phyloP scores from a whole-genome alignment of 2,797 vertebrate genomes.

The Hyperoplus immaculatus region DNA sequence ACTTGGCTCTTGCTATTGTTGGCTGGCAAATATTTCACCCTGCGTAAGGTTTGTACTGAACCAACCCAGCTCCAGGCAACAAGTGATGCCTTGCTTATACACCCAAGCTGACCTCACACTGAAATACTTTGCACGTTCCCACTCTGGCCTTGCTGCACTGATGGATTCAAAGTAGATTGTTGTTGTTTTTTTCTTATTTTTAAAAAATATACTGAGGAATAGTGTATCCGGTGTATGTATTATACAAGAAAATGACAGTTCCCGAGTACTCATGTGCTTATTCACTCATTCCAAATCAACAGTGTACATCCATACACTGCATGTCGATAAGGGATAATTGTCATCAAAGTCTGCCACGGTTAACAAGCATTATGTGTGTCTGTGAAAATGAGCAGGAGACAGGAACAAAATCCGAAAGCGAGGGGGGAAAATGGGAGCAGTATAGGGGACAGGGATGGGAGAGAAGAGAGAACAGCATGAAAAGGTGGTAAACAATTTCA shows the following conservation, averaged over 20 bases:
- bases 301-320: background rate
- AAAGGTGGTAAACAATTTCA: conserved; percentile 84
- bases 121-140: conserved; percentile 42
- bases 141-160: conserved; percentile 31
- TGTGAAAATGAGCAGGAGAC: conserved; percentile 52
- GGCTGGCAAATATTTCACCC: conserved; percentile 57
- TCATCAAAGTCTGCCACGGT: conserved; percentile 49
- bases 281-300: conserved; percentile 9
- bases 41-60: conserved; percentile 44
- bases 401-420: conserved; percentile 60
- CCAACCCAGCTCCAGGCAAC: conserved; percentile 59
- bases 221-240: conserved; percentile 1
- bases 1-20: conserved; percentile 59
- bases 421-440: conserved; percentile 62
- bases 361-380: conserved; percentile 48
- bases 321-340: conserved; percentile 50
- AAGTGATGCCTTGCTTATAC: conserved; percentile 37
- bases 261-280: background rate
- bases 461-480: conserved; percentile 73
- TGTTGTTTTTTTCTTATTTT: background rate
- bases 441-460: conserved; percentile 60
- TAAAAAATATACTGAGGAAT: conserved; percentile 2
- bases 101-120: conserved; percentile 55
- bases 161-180: conserved; percentile 17
- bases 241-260: background rate